phyloP scores from a whole-genome alignment of 2,888 invertebrate species.

The Heliconius ethilla region DNA sequence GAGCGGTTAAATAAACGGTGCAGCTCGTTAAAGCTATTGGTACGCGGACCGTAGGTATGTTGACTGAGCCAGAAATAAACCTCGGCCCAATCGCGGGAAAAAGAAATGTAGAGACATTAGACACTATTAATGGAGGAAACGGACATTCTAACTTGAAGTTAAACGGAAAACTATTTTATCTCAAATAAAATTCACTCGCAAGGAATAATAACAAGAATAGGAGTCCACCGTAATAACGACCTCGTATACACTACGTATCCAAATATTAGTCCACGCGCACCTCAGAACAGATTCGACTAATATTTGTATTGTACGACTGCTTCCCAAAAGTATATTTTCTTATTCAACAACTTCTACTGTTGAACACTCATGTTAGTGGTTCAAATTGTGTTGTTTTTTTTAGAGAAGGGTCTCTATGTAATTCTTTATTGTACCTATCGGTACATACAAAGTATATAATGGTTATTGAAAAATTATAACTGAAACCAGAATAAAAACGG shows the following conservation, averaged over 20 bases:
- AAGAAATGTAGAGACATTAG: slow-evolving; percentile 46
- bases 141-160: slow-evolving; percentile 29
- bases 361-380: slow-evolving; percentile 64
- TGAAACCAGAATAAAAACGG: not conserved
- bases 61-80: slow-evolving; percentile 74
- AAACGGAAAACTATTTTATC: slow-evolving; percentile 30
- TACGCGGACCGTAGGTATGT: slow-evolving; percentile 57
- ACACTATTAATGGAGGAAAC: slow-evolving; percentile 34
- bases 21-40: slow-evolving; percentile 72
- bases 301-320: slow-evolving; percentile 75
- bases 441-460: not conserved
- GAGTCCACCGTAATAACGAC: slow-evolving; percentile 70
- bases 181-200: slow-evolving; percentile 18
- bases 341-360: slow-evolving; percentile 75
- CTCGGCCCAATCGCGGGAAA: slow-evolving; percentile 60
- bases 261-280: slow-evolving; percentile 76
- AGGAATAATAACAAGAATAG: slow-evolving; percentile 48
- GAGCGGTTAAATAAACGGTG: slow-evolving; percentile 78
- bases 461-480: not conserved
- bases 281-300: slow-evolving; percentile 75
- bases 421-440: slow-evolving; percentile 50
- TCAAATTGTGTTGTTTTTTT: slow-evolving; percentile 64
- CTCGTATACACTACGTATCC: too few species aligned
- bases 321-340: slow-evolving; percentile 77
- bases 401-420: slow-evolving; percentile 56